Conservation (phyloP, 2,113 vertebrate species). For the Felis chaus region DNA sequence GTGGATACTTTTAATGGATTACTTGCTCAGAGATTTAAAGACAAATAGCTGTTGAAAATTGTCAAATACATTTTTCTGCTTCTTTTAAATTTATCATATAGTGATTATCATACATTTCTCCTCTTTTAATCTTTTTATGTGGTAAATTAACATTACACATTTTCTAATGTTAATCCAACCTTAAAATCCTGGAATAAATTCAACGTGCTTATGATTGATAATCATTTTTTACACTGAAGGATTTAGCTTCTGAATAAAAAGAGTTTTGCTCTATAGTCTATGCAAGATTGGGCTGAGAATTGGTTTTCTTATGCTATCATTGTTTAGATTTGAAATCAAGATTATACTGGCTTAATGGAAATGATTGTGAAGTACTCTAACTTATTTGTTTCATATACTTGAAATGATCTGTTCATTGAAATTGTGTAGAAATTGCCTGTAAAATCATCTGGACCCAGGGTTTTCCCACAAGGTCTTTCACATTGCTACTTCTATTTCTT, state of each 20-base stretch:
- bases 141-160: background rate
- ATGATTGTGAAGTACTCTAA: background rate
- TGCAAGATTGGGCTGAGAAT: background rate
- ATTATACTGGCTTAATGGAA: background rate
- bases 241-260: background rate
- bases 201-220: background rate
- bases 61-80: background rate
- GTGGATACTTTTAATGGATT: background rate
- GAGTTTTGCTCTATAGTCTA: background rate
- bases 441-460: background rate
- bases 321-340: slow-evolving; percentile 3
- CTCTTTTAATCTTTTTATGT: slow-evolving; percentile 22
- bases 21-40: background rate
- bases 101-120: background rate
- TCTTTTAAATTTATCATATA: background rate
- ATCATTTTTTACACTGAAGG: background rate
- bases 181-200: slow-evolving; percentile 36
- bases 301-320: background rate
- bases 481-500: background rate
- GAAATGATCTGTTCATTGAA: background rate
- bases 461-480: background rate
- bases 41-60: background rate
- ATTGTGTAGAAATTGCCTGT: background rate
- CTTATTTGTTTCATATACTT: background rate
- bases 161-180: slow-evolving; percentile 7